Percentiles rank a stretch among this genome's conserved stretches.
These are phyloP conservation scores for Catocala sponsa DNA, from an alignment of 2,888 invertebrate genomes.

Conservation along the genomic window DNA sequence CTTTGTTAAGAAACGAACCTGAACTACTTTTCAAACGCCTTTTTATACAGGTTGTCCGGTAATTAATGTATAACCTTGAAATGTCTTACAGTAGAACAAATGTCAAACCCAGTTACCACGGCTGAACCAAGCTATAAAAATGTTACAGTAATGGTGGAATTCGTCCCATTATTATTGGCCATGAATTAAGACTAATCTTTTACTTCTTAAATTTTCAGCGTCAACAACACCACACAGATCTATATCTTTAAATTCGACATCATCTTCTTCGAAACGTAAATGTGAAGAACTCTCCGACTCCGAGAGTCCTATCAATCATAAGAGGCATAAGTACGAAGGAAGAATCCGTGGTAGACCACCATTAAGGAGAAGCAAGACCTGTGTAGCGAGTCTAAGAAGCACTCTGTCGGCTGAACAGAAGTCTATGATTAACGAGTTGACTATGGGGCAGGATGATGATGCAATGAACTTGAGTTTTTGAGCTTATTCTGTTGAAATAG, in stretches of 20 bases:
- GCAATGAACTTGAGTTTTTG: slow-evolving; percentile 71
- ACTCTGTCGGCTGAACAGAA: slow-evolving; percentile 71
- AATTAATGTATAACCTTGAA: no score
- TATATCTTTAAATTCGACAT: slow-evolving; percentile 63
- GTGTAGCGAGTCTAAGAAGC: slow-evolving; percentile 64
- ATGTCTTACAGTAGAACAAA: no score
- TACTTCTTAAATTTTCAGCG: slow-evolving; percentile 50
- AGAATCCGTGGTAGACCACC: slow-evolving; percentile 80
- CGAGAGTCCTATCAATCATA: slow-evolving; percentile 80
- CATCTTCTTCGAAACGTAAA: slow-evolving; percentile 77
- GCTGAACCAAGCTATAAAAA: no score
- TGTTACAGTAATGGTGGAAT: no score
- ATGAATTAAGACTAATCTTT: no score
- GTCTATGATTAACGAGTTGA: slow-evolving; percentile 58
- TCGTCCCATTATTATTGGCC: no score
- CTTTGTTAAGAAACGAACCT: no score
- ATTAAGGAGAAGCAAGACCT: slow-evolving; percentile 63
- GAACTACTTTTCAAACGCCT: no score
- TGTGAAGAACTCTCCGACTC: slow-evolving; percentile 71
- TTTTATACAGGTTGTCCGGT: no score
- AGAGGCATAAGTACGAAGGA: slow-evolving; percentile 77
- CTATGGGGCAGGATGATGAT: slow-evolving; percentile 62
- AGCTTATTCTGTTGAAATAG: slow-evolving; percentile 9
- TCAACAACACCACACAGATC: slow-evolving; percentile 66
- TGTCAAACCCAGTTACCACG: no score